Evolutionary conservation across 2,888 invertebrate species (phyloP).

Genomic region (Pachymerium ferrugineum): DNA sequence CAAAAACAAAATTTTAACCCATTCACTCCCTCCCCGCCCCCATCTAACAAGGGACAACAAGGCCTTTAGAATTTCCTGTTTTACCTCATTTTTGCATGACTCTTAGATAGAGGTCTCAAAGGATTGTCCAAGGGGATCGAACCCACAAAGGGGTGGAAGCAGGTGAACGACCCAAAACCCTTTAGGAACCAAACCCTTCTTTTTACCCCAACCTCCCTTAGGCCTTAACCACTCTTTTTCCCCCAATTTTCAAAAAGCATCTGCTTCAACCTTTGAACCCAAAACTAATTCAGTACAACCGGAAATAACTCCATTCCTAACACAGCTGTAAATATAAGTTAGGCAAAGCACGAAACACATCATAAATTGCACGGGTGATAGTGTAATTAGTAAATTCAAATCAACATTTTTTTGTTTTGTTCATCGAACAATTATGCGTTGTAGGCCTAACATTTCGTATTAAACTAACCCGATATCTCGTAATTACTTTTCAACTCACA

Average conservation of each 20-base stretch:
- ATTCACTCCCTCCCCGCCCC: not conserved
- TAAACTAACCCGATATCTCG: not conserved
- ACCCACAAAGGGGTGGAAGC: not conserved
- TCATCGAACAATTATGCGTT: slow-evolving; percentile 3
- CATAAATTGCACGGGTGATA: not conserved
- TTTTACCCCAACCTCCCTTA: no score
- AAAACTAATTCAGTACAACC: not conserved
- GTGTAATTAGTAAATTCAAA: not conserved
- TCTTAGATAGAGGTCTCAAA: slow-evolving; percentile 3
- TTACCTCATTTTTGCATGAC: not conserved
- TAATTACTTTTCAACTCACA: slow-evolving; percentile 7
- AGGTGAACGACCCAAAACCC: slow-evolving; percentile 2
- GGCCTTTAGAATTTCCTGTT: not conserved
- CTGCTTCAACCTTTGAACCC: not conserved
- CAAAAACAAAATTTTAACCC: no score
- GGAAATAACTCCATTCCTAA: not conserved
- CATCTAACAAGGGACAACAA: not conserved
- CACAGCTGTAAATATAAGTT: not conserved
- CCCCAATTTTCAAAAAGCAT: slow-evolving; percentile 4
- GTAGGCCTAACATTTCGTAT: not conserved
- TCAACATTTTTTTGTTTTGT: not conserved
- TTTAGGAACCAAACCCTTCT: not conserved
- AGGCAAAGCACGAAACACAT: not conserved
- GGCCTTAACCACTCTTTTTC: no score
- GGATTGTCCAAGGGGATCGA: not conserved